A percentile compares a stretch with the other conserved stretches of the same genome.
Evolutionary conservation across 2,797 vertebrate species (phyloP).

Genomic region (Mormyrops boulengeri): DNA sequence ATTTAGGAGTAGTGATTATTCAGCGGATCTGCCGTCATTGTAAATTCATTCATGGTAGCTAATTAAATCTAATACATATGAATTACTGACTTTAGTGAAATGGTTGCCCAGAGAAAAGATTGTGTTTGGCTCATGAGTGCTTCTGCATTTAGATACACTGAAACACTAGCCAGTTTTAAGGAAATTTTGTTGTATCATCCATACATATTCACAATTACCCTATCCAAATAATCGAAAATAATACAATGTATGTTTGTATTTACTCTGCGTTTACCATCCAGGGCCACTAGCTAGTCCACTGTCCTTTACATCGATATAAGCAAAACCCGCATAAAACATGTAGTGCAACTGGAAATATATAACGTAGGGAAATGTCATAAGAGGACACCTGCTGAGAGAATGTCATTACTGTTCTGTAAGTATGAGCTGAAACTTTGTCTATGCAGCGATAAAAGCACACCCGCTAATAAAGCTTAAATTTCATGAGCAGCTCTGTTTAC

Average conservation of each 20-base stretch:
- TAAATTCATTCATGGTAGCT: not conserved
- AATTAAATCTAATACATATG: not conserved
- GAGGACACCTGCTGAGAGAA: conserved; percentile 50
- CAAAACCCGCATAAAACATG: conserved; percentile 40
- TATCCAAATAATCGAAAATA: not conserved
- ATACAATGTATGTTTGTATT: not conserved
- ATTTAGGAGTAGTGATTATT: not conserved
- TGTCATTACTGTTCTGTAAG: conserved; percentile 43
- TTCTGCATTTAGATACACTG: not conserved
- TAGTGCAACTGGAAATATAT: conserved; percentile 44
- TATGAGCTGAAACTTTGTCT: conserved; percentile 40
- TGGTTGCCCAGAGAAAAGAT: not conserved
- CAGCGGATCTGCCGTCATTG: not conserved
- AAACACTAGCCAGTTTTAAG: not conserved
- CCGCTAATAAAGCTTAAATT: conserved; percentile 45
- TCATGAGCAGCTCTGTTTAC: not conserved
- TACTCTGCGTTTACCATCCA: not conserved
- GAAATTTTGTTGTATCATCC: not conserved
- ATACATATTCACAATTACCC: not conserved
- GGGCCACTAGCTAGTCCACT: not conserved
- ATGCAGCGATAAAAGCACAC: conserved; percentile 40
- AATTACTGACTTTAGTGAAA: not conserved
- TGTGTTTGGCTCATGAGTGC: not conserved
- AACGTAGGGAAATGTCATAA: conserved; percentile 47
- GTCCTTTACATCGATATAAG: not conserved